Conservation (phyloP, 2,888 invertebrate species). For the Nematopogon swammerdamellus region DNA sequence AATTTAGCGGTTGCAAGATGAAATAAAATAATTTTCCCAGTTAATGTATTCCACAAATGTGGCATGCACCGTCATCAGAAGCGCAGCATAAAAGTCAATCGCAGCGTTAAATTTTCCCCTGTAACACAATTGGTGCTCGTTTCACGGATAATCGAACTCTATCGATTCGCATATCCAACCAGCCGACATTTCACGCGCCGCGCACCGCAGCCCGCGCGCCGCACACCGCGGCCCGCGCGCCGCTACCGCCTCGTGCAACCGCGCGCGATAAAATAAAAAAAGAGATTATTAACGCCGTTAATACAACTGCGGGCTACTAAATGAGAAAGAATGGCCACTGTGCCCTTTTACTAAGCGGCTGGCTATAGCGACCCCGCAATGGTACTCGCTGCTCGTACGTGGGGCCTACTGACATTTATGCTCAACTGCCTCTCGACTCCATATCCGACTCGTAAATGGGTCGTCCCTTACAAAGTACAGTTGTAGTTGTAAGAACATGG, state of each 20-base stretch:
- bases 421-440: no score
- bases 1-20: no score
- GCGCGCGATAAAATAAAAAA: not conserved
- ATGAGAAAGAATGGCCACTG: not conserved
- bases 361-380: not conserved
- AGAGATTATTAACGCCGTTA: not conserved
- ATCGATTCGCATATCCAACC: not conserved
- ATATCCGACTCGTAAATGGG: no score
- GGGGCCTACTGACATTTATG: no score
- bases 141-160: not conserved
- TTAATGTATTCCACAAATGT: no score
- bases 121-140: not conserved
- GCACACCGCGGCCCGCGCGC: not conserved
- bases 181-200: not conserved
- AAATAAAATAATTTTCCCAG: no score
- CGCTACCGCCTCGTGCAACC: not conserved
- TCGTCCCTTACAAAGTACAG: no score
- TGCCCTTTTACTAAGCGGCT: not conserved
- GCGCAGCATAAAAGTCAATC: not conserved
- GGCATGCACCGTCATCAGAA: not conserved
- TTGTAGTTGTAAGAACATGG: no score
- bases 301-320: not conserved
- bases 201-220: no score
- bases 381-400: no score
- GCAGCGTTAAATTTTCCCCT: not conserved